Evolutionary conservation across 1,140 invertebrate genomes (phyloP).

Genomic region (Riptortus pedestris): DNA sequence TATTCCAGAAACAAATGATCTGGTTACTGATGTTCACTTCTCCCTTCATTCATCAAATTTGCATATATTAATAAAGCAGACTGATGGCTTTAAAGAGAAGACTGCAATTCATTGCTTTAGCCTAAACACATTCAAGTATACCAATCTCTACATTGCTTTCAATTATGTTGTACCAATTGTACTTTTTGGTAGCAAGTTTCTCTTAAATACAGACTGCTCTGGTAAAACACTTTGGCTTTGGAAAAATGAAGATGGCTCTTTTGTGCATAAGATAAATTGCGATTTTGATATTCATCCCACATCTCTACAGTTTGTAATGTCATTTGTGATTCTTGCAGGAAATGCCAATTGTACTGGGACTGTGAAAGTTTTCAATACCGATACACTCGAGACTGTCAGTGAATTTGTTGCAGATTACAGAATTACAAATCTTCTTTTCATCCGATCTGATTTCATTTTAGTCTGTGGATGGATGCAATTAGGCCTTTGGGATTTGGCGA

Average conservation of each 20-base stretch:
- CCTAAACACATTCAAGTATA: slow-evolving; percentile 21
- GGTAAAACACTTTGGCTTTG: slow-evolving; percentile 1
- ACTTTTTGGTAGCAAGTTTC: slow-evolving; percentile 18
- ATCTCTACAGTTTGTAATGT: neutral
- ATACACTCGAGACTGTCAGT: neutral
- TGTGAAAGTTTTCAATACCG: slow-evolving; percentile 3
- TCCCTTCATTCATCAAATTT: slow-evolving; percentile 11
- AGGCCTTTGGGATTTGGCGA: slow-evolving; percentile 5
- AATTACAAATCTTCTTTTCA: slow-evolving; percentile 13
- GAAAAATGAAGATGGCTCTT: slow-evolving; percentile 5
- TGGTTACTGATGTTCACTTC: slow-evolving; percentile 1
- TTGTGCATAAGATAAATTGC: neutral
- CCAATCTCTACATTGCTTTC: neutral
- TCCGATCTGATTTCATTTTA: slow-evolving; percentile 13
- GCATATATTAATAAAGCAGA: slow-evolving; percentile 17
- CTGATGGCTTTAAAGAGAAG: neutral
- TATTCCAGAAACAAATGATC: slow-evolving; percentile 18
- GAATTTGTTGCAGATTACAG: slow-evolving; percentile 8
- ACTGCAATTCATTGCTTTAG: slow-evolving; percentile 20
- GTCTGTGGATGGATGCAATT: slow-evolving; percentile 9
- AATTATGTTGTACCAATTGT: slow-evolving; percentile 19
- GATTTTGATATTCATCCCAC: slow-evolving; percentile 7
- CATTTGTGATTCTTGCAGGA: slow-evolving; percentile 12
- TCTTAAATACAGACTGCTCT: slow-evolving; percentile 12
- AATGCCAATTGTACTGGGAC: neutral